Evolutionary conservation across 2,113 vertebrate species (phyloP).

Genomic region (Indicator indicator): DNA sequence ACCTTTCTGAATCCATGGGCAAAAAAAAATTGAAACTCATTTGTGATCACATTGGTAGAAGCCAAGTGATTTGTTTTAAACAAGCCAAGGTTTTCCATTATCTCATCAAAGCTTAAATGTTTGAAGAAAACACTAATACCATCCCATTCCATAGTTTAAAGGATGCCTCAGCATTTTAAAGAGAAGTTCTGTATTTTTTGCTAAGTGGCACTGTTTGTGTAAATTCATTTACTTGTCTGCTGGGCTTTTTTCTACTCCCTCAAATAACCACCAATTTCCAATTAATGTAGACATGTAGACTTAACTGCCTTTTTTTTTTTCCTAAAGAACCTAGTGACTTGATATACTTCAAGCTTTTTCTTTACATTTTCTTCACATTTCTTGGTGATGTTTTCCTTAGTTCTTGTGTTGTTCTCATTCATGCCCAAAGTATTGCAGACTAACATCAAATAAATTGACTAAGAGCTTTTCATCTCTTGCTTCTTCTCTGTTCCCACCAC

Average conservation of each 20-base stretch:
- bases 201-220: constrained; percentile 19
- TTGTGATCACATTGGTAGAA: constrained; percentile 24
- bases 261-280: background rate
- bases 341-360: background rate
- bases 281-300: background rate
- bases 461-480: constrained; percentile 28
- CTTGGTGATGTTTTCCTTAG: background rate
- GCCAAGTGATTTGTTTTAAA: constrained; percentile 45
- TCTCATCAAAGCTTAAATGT: constrained; percentile 15
- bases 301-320: background rate
- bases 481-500: constrained; percentile 28
- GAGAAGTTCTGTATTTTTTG: constrained; percentile 38
- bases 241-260: background rate
- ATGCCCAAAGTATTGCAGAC: constrained; percentile 1
- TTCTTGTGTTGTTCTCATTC: background rate
- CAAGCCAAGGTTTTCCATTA: constrained; percentile 74
- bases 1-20: constrained; percentile 70
- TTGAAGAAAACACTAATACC: constrained; percentile 12
- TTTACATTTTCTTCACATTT: background rate
- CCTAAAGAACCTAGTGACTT: background rate
- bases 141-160: constrained; percentile 29
- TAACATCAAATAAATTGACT: background rate
- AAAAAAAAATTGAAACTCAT: constrained; percentile 59
- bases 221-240: constrained; percentile 23
- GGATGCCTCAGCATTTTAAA: constrained; percentile 36